Evolutionary conservation across 2,888 invertebrate genomes (phyloP).

Genomic region (Caenorhabditis afra): DNA sequence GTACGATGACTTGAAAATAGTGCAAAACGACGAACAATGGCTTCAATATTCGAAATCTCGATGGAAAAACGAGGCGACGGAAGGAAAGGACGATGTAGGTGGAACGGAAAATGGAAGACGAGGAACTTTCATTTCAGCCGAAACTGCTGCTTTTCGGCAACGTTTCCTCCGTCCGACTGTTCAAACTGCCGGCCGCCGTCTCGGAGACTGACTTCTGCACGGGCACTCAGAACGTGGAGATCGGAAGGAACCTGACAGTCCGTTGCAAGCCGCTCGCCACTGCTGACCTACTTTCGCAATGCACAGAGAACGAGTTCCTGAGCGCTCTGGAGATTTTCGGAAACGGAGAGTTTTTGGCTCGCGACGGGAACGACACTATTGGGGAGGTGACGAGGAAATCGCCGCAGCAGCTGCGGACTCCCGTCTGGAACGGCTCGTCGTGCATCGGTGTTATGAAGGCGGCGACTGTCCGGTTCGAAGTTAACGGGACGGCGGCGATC

Average conservation of each 20-base stretch:
- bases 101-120: too few relatives aligned
- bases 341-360: slow-evolving; percentile 22
- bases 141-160: slow-evolving; percentile 8
- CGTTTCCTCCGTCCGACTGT: background rate
- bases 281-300: slow-evolving; percentile 15
- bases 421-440: slow-evolving; percentile 34
- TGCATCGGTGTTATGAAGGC: slow-evolving; percentile 28
- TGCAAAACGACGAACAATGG: slow-evolving; percentile 44
- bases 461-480: slow-evolving; percentile 8
- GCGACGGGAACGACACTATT: slow-evolving; percentile 12
- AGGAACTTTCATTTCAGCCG: slow-evolving; percentile 16
- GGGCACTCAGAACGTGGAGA: slow-evolving; percentile 33
- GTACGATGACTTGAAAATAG: slow-evolving; percentile 32
- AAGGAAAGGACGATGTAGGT: background rate
- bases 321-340: slow-evolving; percentile 33
- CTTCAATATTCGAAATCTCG: slow-evolving; percentile 24
- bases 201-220: slow-evolving; percentile 36
- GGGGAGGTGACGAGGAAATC: background rate
- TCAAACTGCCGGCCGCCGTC: slow-evolving; percentile 43
- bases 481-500: slow-evolving; percentile 11
- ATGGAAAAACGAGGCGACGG: background rate
- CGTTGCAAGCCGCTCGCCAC: slow-evolving; percentile 30
- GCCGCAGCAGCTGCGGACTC: slow-evolving; percentile 14
- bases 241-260: slow-evolving; percentile 27
- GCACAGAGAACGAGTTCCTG: slow-evolving; percentile 32